phyloP scores from a whole-genome alignment of 2,797 vertebrate genomes.

The Sparus aurata region DNA sequence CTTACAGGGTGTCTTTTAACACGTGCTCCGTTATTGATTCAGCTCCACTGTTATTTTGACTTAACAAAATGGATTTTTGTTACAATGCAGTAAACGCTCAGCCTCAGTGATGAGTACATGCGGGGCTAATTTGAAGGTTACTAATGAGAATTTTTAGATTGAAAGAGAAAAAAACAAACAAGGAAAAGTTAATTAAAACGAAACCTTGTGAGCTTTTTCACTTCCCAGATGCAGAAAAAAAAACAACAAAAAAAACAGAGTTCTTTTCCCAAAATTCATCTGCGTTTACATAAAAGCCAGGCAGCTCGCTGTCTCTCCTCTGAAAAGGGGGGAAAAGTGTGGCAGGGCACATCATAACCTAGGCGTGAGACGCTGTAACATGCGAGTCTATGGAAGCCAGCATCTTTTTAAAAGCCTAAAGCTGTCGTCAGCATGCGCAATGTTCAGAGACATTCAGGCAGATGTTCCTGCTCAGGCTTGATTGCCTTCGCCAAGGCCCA shows the following conservation, averaged over 20 bases:
- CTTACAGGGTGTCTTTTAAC: conserved; percentile 1
- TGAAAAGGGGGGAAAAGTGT: conserved; percentile 22
- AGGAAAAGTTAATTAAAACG: neutral
- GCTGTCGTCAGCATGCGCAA: conserved; percentile 76
- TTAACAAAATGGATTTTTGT: conserved; percentile 11
- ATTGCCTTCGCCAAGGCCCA: conserved; percentile 75
- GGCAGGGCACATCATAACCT: conserved; percentile 40
- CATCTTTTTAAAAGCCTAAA: conserved; percentile 78
- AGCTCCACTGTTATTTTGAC: conserved; percentile 14
- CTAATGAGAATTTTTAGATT: neutral
- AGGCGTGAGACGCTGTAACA: conserved; percentile 47
- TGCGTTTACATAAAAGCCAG: conserved; percentile 24
- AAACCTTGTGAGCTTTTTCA: conserved; percentile 27
- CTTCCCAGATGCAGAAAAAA: neutral
- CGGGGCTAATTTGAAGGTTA: conserved; percentile 6
- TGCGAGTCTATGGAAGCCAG: conserved; percentile 43
- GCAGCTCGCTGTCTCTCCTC: conserved; percentile 1
- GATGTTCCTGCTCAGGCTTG: conserved; percentile 81
- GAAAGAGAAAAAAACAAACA: conserved; percentile 1
- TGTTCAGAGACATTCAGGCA: conserved; percentile 74
- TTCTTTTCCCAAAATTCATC: conserved; percentile 22
- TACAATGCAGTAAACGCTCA: neutral
- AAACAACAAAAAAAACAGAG: no score
- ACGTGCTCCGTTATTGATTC: conserved; percentile 15
- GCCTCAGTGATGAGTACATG: conserved; percentile 19